Evolutionary conservation across 2,113 vertebrate genomes (phyloP), one percentile per base, ranked within the genome.

Genomic region (Ceuthmochares aereus): DNA sequence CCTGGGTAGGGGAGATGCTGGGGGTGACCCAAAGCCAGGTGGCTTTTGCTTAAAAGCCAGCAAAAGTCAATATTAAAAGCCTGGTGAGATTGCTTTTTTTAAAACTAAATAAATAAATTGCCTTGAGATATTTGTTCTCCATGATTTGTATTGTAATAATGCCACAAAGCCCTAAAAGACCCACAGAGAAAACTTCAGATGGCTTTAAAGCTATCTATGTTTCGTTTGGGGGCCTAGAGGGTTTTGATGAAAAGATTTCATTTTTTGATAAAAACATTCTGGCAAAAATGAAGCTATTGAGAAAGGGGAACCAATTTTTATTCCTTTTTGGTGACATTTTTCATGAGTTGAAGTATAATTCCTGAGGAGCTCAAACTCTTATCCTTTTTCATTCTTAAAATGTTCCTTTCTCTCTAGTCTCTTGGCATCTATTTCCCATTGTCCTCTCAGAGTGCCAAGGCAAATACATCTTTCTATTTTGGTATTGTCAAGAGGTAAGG

Each of bases 381-480:
- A n/a, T 88, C 32, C 68, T 96, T 96, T 93, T 93, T 95, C 92
- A 93, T 97, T 97, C 84, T 84, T 86, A 93, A 92, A 93, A 77
- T 79, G 55, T 86, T 84, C 75, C 69, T 94, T 93, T 93, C 62
- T 91, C 87, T 95, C 69, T 30, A 45, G 89, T 90, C 94, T 94
- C n/a, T 12, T 29, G 52, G 76, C 93, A 96, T 97, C 91, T 94
- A 91, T 89, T 95, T 98, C 91, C 89, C 67, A 81, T 96, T 87
- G 92, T 96, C 89, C 87, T 89, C 91, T 97, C 95, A 72, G 83
- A 97, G 94, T 83, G 88, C 80, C 85, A 60, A 49, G 66, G 90
- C 86, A 97, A 94, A 96, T 93, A 93, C 34, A 96, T 91, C 88
- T 91, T 96, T 95, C 96, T 97, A 92, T 95, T 97, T 96, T 96